Evolutionary conservation across 64 coral and sea anemone species (phyloP).

Genomic region (Pocillopora damicornis): DNA sequence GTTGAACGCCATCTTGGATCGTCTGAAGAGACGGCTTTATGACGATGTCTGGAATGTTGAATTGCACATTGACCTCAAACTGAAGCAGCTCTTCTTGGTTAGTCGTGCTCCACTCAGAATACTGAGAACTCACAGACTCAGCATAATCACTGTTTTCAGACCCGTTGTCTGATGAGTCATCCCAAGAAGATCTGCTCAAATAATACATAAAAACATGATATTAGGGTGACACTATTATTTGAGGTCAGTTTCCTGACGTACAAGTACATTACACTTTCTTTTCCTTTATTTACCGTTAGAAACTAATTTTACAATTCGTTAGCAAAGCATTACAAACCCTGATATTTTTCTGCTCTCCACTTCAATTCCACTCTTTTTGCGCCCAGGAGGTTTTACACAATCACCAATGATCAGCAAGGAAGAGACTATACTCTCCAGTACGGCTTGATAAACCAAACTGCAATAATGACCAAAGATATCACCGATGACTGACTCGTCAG

Average conservation of each 20-base stretch:
- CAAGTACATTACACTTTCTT: neutral
- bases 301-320: neutral
- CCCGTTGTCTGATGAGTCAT: conserved; percentile 29
- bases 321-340: neutral
- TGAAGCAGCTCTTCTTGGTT: conserved; percentile 53
- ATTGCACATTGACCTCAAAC: conserved; percentile 80
- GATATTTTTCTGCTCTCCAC: conserved; percentile 17
- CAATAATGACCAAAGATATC: conserved; percentile 98
- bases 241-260: too few relatives aligned
- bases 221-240: neutral
- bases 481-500: conserved; percentile 94
- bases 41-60: conserved; percentile 95
- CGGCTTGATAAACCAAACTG: conserved; percentile 83
- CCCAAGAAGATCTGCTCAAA: neutral
- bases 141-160: conserved; percentile 31
- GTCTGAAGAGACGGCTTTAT: conserved; percentile 64
- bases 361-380: conserved; percentile 74
- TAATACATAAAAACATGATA: neutral
- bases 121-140: neutral
- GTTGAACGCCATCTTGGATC: conserved; percentile 76
- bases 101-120: conserved; percentile 8
- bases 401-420: conserved; percentile 83
- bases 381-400: conserved; percentile 79
- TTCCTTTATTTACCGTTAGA: too few relatives aligned
- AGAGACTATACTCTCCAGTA: conserved; percentile 65